A percentile compares a stretch with the other conserved stretches of the same genome.
These are phyloP conservation scores for Drosophila nigrodunni DNA, from an alignment of 1,140 invertebrate species.

Conservation along the genomic window DNA sequence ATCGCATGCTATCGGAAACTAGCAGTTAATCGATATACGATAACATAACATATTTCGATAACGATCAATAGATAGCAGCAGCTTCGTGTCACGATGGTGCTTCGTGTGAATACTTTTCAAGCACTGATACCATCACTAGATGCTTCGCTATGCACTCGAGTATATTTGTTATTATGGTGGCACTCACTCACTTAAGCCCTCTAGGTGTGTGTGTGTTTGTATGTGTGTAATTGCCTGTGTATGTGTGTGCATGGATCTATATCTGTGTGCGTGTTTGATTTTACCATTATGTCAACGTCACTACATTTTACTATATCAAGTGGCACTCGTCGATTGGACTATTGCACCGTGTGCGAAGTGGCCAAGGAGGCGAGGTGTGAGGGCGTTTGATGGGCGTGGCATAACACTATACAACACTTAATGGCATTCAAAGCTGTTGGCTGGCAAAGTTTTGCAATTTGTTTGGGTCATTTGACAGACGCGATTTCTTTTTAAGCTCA, in stretches of 20 bases:
- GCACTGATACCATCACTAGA: conserved; percentile 8
- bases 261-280: conserved; percentile 50
- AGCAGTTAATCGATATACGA: no score
- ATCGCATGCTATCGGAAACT: no score
- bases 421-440: conserved; percentile 65
- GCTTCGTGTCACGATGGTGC: conserved; percentile 13
- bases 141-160: conserved; percentile 34
- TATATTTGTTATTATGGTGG: conserved; percentile 48
- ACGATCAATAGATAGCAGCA: not conserved
- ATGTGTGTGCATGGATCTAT: conserved; percentile 8
- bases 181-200: conserved; percentile 17
- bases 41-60: not conserved
- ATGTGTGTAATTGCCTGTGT: conserved; percentile 1
- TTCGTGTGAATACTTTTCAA: not conserved
- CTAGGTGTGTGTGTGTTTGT: conserved; percentile 5
- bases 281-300: conserved; percentile 65
- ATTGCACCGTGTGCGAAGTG: not conserved
- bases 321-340: conserved; percentile 43
- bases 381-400: conserved; percentile 3
- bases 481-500: conserved; percentile 60
- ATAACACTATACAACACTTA: conserved; percentile 44
- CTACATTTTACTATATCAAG: conserved; percentile 54
- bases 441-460: conserved; percentile 71
- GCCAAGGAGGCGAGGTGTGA: not conserved
- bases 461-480: conserved; percentile 67